Evolutionary conservation across 1,140 invertebrate species (phyloP), one percentile per base, ranked within the genome.

Genomic region (Halictus rubicundus): DNA sequence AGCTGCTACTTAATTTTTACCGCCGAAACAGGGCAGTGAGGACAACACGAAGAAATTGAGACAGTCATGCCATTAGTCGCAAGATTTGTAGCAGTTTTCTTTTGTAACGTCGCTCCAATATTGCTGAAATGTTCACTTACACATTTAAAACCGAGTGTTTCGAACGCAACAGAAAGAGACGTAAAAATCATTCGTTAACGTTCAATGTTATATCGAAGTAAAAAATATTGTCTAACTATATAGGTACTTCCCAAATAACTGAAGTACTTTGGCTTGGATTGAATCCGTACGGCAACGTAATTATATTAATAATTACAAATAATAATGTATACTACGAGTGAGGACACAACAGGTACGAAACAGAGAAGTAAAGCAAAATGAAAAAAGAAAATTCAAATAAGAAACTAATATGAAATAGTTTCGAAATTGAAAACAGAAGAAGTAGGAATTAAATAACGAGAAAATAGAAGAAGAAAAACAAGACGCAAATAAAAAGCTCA

Each of bases 41-140:
- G 46, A 52, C 32, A 49, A 60, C 23, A 54, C 21, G 46, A 57
- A 71, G 27, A 78, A 63, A 71, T 64, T n/a, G 49, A 64, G 52
- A n/a, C 27, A 65, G 60, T 57, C 46, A 23, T 52, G 23, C 76
- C 64, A 57, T 72, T 72, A 64, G 25, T 72, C 19, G 14, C 25
- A 7, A 54, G 8, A 39, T 70, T 52, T 64, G 16, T 72, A 64
- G 76, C 61, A 54, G 54, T 32, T 71, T 42, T 42, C 49, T 63
- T 32, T 65, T 57, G 42, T 46, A 64, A 70, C 25, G 21, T 7
- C 60, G 68, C 59, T 25, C 23, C 68, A 32, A 71, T 78, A 71
- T 78, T 71, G 8, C 8, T 78, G 16, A 21, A 70, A 39, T 14
- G 10, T 52, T 27, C 42, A 42, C 25, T 16, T 32, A 32, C 14